Conservation (phyloP, 2,888 invertebrate genomes). For the Orthosia cruda region DNA sequence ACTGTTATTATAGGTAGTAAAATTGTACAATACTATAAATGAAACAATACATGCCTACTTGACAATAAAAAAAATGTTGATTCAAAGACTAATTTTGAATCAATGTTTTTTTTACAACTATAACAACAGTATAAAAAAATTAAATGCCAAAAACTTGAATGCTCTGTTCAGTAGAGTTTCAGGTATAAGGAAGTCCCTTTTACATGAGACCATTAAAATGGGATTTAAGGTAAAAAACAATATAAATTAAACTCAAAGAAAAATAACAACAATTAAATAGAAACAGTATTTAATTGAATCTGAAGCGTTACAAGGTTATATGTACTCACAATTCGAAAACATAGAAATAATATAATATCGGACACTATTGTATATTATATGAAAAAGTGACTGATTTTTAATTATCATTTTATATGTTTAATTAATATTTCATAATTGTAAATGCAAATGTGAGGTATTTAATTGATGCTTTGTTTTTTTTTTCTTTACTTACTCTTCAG, state of each 20-base stretch:
- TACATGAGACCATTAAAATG: background rate
- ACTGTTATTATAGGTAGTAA: background rate
- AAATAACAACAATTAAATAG: constrained; percentile 9
- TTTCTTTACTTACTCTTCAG: background rate
- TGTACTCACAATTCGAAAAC: constrained; percentile 8
- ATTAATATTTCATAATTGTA: no score
- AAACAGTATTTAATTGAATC: background rate
- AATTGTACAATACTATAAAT: background rate
- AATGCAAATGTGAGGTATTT: no score
- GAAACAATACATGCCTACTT: background rate
- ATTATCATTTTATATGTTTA: no score
- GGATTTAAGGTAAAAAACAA: background rate
- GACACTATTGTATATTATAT: no score
- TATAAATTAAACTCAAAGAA: constrained; percentile 18
- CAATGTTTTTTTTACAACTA: background rate
- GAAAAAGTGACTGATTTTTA: no score
- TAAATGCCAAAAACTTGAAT: background rate
- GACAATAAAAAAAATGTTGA: background rate
- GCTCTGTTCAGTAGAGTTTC: background rate
- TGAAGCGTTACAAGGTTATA: constrained; percentile 13
- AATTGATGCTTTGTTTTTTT: background rate
- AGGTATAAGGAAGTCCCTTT: background rate
- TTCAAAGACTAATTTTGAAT: background rate
- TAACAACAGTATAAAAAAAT: background rate
- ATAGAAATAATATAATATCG: background rate